phyloP scores from a whole-genome alignment of 2,888 invertebrate genomes.

The Melipona bicolor region DNA sequence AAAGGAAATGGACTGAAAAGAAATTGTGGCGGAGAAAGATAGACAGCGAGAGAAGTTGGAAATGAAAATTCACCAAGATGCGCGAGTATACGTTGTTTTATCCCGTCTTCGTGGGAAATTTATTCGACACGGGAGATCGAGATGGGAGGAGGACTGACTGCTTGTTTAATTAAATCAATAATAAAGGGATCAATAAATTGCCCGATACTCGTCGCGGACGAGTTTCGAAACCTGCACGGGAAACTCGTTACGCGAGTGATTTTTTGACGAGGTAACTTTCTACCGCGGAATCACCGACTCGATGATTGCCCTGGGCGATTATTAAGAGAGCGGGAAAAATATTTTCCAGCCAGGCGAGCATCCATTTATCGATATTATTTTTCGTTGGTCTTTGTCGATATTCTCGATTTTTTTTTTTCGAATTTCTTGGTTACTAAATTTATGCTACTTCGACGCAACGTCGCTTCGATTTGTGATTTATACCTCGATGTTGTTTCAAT shows the following conservation, averaged over 20 bases:
- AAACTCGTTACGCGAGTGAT: slow-evolving; percentile 11
- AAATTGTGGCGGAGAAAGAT: not conserved
- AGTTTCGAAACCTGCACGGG: not conserved
- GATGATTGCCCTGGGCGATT: not conserved
- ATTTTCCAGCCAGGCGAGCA: not conserved
- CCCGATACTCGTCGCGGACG: not conserved
- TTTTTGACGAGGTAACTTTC: not conserved
- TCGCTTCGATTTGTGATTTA: too few relatives aligned
- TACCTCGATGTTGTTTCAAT: not conserved
- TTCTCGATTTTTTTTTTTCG: not conserved
- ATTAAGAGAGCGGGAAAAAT: not conserved
- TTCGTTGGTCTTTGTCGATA: not conserved
- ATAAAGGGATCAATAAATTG: slow-evolving; percentile 32
- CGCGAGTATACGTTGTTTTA: not conserved
- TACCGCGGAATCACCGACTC: not conserved
- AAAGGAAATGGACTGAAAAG: not conserved
- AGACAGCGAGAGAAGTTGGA: not conserved
- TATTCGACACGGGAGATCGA: slow-evolving; percentile 17
- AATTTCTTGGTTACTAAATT: not conserved
- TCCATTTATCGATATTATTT: not conserved
- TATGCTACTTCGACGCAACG: too few relatives aligned
- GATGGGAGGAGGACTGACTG: not conserved
- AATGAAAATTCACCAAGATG: not conserved
- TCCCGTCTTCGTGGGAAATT: slow-evolving; percentile 35
- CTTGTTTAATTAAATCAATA: slow-evolving; percentile 49